Evolutionary conservation across 2,888 invertebrate species (phyloP), one percentile per base, ranked within the genome.

Genomic region (Cloeon dipterum): DNA sequence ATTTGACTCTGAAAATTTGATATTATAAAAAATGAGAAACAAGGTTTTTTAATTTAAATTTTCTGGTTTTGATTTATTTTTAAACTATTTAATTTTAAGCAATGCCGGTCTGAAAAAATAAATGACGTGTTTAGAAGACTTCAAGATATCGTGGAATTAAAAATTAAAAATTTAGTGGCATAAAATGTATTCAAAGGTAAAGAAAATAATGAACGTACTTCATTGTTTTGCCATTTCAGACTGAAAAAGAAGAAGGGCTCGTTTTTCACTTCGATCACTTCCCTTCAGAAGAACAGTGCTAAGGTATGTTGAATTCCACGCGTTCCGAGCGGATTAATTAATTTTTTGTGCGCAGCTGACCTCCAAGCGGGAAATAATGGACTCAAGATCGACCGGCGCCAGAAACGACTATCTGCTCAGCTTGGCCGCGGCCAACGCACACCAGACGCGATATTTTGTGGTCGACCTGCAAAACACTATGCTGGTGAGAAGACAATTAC

Each of bases 211-310:
- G n/a, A n/a, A n/a, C n/a, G n/a, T n/a, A n/a, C n/a, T n/a, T n/a
- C n/a, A n/a, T n/a, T n/a, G n/a, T n/a, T n/a, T n/a, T n/a, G n/a
- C n/a, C n/a, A n/a, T n/a, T n/a, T n/a, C 56, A 85, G 85, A 55
- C 61, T 93, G 46, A 89, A 88, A 62, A 86, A 88, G 66, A 91
- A 91, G 63, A 91, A 91, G 50, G 89, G 89, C 16, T 88, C 89
- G 5, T 83, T 93, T 59, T 93, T 93, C 58, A 88, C 89, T 57
- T 89, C 91, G 8, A 82, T 93, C 50, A 85, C 91, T 7, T 88
- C 91, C 39, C 66, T 94, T 46, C 93, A 94, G 56, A 89, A 91
- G 61, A 91, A 89, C 56, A 89, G 89, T 58, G 86, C 88, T n/a
- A 89, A 93, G 63, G 89, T 71, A 54, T 50, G 47, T 43, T n/a